Evolutionary conservation across 2,888 invertebrate genomes (phyloP).

Genomic region (Carcina quercana): DNA sequence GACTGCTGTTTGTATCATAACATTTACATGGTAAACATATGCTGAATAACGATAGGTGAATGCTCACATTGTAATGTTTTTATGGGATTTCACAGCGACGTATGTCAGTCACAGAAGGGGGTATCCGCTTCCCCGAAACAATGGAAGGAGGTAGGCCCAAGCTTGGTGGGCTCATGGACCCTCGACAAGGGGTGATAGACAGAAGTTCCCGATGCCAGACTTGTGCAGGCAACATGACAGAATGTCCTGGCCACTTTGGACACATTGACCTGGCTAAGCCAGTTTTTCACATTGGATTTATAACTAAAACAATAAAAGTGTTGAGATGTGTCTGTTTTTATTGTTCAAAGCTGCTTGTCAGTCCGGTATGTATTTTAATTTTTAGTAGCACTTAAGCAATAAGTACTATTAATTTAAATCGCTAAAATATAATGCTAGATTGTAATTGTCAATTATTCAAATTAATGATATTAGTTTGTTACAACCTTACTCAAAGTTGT

Average conservation of each 20-base stretch:
- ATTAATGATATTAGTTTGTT: too few species aligned
- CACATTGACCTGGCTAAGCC: conserved; percentile 99
- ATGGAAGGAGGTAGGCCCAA: conserved; percentile 99
- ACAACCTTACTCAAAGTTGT: too few species aligned
- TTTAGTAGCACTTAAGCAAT: too few species aligned
- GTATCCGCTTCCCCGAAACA: conserved; percentile 96
- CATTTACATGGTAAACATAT: too few species aligned
- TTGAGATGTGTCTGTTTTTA: conserved; percentile 99
- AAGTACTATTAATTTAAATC: too few species aligned
- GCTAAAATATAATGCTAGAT: too few species aligned
- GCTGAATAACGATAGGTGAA: too few species aligned
- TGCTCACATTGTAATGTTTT: neutral
- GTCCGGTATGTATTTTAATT: too few species aligned
- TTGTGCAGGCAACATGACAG: conserved; percentile 98
- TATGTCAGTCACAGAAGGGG: conserved; percentile 98
- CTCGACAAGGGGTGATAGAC: conserved; percentile 98
- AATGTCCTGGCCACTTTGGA: conserved; percentile 99
- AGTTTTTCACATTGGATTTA: conserved; percentile 98
- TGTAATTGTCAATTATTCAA: too few species aligned
- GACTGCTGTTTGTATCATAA: too few species aligned
- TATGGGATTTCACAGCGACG: conserved; percentile 80
- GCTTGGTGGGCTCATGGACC: conserved; percentile 98
- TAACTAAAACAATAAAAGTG: conserved; percentile 97
- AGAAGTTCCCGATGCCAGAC: conserved; percentile 94
- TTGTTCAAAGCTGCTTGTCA: conserved; percentile 97